Conservation (phyloP, 2,888 invertebrate species). For the Drosophila basisetae region DNA sequence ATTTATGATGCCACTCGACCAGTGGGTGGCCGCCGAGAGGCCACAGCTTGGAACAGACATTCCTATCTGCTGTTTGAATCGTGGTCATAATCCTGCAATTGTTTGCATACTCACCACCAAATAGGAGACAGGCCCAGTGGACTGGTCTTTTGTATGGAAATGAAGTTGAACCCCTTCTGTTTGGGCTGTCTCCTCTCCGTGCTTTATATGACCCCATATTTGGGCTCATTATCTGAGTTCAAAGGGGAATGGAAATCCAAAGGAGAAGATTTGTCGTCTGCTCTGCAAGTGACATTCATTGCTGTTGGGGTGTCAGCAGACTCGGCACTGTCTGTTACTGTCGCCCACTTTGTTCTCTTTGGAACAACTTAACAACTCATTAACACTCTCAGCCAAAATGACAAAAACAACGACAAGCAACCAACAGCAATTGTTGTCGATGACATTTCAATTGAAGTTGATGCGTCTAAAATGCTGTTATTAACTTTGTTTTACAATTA, state of each 20-base stretch:
- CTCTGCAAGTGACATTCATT: slow-evolving; percentile 78
- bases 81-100: slow-evolving; percentile 49
- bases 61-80: slow-evolving; percentile 4
- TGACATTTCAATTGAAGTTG: slow-evolving; percentile 39
- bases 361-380: slow-evolving; percentile 74
- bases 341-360: slow-evolving; percentile 43
- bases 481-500: slow-evolving; percentile 52
- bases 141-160: slow-evolving; percentile 38
- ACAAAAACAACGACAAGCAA: slow-evolving; percentile 26
- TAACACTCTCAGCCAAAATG: slow-evolving; percentile 63
- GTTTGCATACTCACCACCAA: slow-evolving; percentile 36
- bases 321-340: slow-evolving; percentile 33
- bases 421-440: slow-evolving; percentile 51
- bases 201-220: slow-evolving; percentile 4
- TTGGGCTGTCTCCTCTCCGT: slow-evolving; percentile 1
- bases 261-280: slow-evolving; percentile 25
- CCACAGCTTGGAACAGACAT: neutral
- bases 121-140: neutral
- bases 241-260: slow-evolving; percentile 21
- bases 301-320: slow-evolving; percentile 50
- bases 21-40: slow-evolving; percentile 34
- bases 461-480: slow-evolving; percentile 57
- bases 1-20: slow-evolving; percentile 68
- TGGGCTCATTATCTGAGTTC: slow-evolving; percentile 5
- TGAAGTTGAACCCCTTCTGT: slow-evolving; percentile 20